Evolutionary conservation across 2,113 vertebrate species (phyloP), one percentile per base, ranked within the genome.

Genomic region (Corvus hawaiiensis): DNA sequence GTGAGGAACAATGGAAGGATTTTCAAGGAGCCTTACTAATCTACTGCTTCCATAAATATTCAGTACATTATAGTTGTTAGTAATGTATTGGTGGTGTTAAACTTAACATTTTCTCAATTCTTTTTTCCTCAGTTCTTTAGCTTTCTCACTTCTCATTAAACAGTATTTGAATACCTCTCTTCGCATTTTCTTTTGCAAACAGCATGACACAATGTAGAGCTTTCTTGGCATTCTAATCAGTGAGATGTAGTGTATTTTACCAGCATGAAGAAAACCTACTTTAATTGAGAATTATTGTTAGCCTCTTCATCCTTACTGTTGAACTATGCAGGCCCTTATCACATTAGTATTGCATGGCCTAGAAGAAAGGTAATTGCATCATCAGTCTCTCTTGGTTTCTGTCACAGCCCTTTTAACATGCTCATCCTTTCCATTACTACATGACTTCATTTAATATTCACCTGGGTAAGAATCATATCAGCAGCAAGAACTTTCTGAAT

Each of bases 401-500:
- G 80, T 89, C 74, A 90, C 88, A 83, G 59, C 21, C 84, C 66
- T 97, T 97, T 96, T 89, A 95, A 91, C 83, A 94, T 63, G 48
- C 78, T 96, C 71, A 46, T 93, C 83, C 66, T 96, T 96, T 93
- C 90, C 58, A 80, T 90, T 97, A 87, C 48, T 94, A 94, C 62
- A 83, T 84, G 21, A 87, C 94, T 97, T 97, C 61, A 80, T 96
- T 97, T 92, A 96, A 94, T 95, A 94, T 92, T 97, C 54, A 88
- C 61, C 37, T 77, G 48, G 44, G n/a, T 84, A 90, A 90, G 48
- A 96, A 93, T 80, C 35, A 39, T 44, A 83, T 18, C 56, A 84
- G 84, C 35, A 90, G n/a, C 37, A 89, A 59, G 33, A 94, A 55
- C 9, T 78, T 61, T 59, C 30, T 63, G 62, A 96, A 95, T 91